Evolutionary conservation across 2,113 vertebrate species (phyloP), one percentile per base, ranked within the genome.

Genomic region (Crocuta crocuta): DNA sequence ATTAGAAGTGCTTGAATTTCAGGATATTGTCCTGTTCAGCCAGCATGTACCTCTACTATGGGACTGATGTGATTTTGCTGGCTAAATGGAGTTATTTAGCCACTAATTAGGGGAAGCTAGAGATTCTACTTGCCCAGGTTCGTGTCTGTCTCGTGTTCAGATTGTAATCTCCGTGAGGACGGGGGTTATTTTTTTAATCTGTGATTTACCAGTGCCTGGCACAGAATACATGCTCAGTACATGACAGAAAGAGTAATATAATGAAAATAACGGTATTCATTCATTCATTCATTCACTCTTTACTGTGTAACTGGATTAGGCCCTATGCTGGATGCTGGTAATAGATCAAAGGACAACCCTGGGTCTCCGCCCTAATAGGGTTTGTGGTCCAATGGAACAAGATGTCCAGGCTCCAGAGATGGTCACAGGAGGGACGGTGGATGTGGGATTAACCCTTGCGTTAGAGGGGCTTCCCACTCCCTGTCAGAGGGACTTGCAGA

Each of bases 1-100:
- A 39, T 66, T n/a, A 45, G 45, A 76, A 81, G 45, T 9, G 70
- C n/a, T 39, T 83, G 68, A 73, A 92, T 80, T 95, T 97, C 81
- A 33, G 48, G 13, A 70, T 55, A 35, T 28, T 74, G 76, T 92
- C 24, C 0, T 31, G 35, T 87, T 9, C n/a, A 39, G n/a, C 33
- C 10, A 23, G 10, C n/a, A 45, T 10, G 53, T 39, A 70, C 17
- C 16, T 12, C 73, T 89, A 33, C n/a, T 4, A 8, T 15, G 65
- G n/a, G 83, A 61, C 21, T 48, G 24, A 23, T 21, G 26, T 89
- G 89, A 93, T 58, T 50, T 13, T 68, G 31, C 55, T n/a, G 23
- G 55, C 53, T 68, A 58, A 90, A 88, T 85, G 48, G 90, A 39
- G 24, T 78, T 76, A 85, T 39, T 43, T 58, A 82, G 93, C 74